Conservation (phyloP, 2,113 vertebrate genomes). For the Turnix velox region DNA sequence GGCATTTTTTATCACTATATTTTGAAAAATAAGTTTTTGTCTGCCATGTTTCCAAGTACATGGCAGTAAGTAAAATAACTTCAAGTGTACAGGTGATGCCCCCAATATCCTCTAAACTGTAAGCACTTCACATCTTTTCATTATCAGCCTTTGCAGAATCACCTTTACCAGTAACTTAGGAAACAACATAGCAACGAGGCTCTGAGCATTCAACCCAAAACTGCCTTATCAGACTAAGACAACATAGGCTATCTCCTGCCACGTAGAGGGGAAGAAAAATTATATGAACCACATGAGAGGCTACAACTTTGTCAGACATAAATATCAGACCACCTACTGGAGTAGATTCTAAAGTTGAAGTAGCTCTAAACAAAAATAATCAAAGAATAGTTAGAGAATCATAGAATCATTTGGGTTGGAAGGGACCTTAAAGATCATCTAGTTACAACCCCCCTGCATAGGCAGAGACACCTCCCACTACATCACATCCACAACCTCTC, state of each 20-base stretch:
- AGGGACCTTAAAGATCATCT: too few species aligned
- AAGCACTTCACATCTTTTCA: background rate
- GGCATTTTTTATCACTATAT: background rate
- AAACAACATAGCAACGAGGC: background rate
- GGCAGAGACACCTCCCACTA: too few species aligned
- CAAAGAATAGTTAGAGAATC: too few species aligned
- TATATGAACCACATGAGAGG: background rate
- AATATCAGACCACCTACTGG: background rate
- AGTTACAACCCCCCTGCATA: too few species aligned
- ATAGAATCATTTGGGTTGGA: too few species aligned
- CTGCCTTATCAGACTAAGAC: background rate
- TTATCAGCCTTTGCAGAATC: background rate
- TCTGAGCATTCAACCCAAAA: background rate
- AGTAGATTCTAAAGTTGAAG: background rate
- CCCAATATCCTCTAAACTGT: background rate
- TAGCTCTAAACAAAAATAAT: background rate
- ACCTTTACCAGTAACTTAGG: background rate
- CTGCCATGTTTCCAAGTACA: background rate
- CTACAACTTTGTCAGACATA: background rate
- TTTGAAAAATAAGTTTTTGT: background rate
- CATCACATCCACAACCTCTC: too few species aligned
- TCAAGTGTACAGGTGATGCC: background rate
- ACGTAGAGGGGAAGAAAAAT: background rate
- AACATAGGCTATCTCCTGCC: rapidly evolving
- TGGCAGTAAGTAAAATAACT: background rate